A percentile compares a stretch with the other conserved stretches of the same genome.
Conservation (phyloP, 2,797 vertebrate species). For the Falco columbarius region DNA sequence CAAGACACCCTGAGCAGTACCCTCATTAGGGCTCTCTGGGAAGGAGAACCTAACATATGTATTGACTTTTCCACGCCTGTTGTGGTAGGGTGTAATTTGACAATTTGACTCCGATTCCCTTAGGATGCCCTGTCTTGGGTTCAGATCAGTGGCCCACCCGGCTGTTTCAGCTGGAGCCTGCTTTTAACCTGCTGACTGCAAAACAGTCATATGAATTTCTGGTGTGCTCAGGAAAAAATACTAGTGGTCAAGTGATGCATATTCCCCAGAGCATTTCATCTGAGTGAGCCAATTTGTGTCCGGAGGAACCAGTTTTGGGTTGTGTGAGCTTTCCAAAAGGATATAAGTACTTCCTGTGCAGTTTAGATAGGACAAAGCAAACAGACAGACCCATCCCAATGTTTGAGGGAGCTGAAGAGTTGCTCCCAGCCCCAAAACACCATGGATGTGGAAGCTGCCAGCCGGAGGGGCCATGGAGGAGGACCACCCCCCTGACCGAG, state of each 20-base stretch:
- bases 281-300: neutral
- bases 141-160: conserved; percentile 18
- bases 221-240: neutral
- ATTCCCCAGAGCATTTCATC: neutral
- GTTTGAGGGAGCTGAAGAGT: neutral
- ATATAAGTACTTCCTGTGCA: neutral
- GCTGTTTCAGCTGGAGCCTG: conserved; percentile 2
- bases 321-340: neutral
- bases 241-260: neutral
- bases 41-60: neutral
- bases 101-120: conserved; percentile 24
- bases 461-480: neutral
- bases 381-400: neutral
- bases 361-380: neutral
- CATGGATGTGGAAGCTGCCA: fast-evolving
- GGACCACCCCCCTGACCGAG: neutral
- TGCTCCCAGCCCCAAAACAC: neutral
- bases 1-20: neutral
- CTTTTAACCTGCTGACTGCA: neutral
- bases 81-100: neutral
- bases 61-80: neutral
- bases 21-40: neutral
- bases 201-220: neutral
- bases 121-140: neutral
- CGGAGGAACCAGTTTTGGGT: neutral